Base-by-base conservation (phyloP, 2,113 vertebrate genomes). In the Corythornis cristatus region DNA sequence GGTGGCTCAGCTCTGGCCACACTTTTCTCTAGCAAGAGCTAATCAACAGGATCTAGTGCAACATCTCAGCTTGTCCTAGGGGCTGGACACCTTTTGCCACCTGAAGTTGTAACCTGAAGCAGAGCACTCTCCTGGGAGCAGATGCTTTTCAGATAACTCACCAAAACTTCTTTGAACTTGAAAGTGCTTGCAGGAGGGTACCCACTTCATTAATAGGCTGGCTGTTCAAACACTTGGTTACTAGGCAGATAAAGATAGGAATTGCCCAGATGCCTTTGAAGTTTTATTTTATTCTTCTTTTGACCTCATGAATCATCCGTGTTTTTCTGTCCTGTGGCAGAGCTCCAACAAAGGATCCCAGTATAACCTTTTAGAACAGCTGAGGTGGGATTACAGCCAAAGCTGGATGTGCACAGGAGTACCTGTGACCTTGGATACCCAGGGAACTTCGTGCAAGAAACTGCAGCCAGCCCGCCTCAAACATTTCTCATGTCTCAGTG, bases 201-300 rank as follows among this genome's bases (percentile, higher is more conserved):
- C 54, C 58, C 15, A 4, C 31, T 89, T 77, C 82, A 86, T 93
- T 71, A 94, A 75, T 75, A 78, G 83, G 42, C 70, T 2, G 3
- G 61, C 66, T 90, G 77, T 89, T 92, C 66, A 51, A 78, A 67
- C 67, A 67, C 73, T 86, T 60, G 72, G 26, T 90, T 75, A 84
- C 53, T 78, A 79, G 35, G 66, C 62, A 91, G 48, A 65, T 93
- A 90, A 95, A 91, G 81, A 76, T 29, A 95, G 89, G 90, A 87
- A 82, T 79, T n/a, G 40, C 16, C 48, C 66, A 75, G 42, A 87
- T 84, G 87, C 45, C 84, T 93, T 82, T 93, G 89, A 92, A 93
- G 84, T 90, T 90, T 90, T 82, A 88, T 90, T 75, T 85, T 20
- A 46, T 40, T 75, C 3, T 12, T 78, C 77, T 87, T 92, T 90